A percentile compares a stretch with the other conserved stretches of the same genome.
phyloP scores from a whole-genome alignment of 2,113 vertebrate genomes.

The Perognathus longimembris region DNA sequence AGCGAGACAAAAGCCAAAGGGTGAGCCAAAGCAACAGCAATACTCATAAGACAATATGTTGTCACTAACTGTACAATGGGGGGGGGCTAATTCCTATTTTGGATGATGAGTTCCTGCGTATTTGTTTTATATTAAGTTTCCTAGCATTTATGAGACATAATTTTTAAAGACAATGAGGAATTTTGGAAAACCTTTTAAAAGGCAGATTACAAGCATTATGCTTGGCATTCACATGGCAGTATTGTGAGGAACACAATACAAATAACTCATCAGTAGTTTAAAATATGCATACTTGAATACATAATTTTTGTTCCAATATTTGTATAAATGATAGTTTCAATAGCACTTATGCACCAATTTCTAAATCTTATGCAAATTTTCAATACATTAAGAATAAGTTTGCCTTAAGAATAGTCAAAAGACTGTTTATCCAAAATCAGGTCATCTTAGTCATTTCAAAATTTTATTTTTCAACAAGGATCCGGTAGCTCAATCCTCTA shows the following conservation, averaged over 20 bases:
- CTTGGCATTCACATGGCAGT: slow-evolving; percentile 82
- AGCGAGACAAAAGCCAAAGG: no score
- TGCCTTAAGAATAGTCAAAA: slow-evolving; percentile 78
- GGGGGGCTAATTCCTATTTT: no score
- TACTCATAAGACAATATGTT: no score
- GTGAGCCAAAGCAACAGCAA: no score
- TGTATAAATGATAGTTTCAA: slow-evolving; percentile 65
- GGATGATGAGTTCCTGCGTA: background rate
- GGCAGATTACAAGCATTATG: slow-evolving; percentile 79
- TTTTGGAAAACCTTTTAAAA: slow-evolving; percentile 80
- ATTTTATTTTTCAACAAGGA: no score
- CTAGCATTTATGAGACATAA: slow-evolving; percentile 22
- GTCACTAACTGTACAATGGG: no score
- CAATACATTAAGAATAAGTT: slow-evolving; percentile 81
- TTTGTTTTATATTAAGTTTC: background rate
- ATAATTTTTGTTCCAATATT: slow-evolving; percentile 74
- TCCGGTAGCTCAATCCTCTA: no score
- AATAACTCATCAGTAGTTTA: slow-evolving; percentile 61
- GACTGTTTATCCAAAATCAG: slow-evolving; percentile 43
- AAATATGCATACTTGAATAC: slow-evolving; percentile 66
- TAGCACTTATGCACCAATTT: slow-evolving; percentile 69
- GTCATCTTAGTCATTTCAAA: background rate
- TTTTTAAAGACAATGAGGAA: slow-evolving; percentile 63
- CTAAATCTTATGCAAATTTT: slow-evolving; percentile 85
- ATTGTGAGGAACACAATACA: slow-evolving; percentile 69